These are phyloP conservation scores for Drosophila sulfurigaster DNA, from an alignment of 1,140 invertebrate genomes.

Conservation along the genomic window DNA sequence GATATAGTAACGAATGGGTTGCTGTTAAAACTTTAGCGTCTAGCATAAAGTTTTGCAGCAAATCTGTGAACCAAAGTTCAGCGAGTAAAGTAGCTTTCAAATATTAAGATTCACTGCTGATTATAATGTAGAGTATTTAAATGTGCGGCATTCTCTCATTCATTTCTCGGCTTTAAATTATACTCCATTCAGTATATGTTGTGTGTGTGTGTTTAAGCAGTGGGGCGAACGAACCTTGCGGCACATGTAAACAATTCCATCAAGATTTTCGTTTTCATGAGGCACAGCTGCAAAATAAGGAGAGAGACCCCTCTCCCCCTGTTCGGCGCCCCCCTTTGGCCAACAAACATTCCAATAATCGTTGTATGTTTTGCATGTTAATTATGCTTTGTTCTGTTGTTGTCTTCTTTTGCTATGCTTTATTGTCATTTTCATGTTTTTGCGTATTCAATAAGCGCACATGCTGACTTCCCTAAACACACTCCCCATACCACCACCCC, in stretches of 20 bases:
- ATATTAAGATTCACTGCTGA: background rate
- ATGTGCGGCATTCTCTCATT: background rate
- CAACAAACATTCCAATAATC: conserved; percentile 73
- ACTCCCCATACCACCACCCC: background rate
- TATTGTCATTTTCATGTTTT: conserved; percentile 75
- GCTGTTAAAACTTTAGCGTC: conserved; percentile 9
- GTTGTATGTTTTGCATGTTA: conserved; percentile 78
- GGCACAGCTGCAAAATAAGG: background rate
- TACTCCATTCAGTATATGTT: background rate
- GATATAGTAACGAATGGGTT: conserved; percentile 4
- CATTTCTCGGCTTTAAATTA: conserved; percentile 20
- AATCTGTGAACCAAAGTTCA: background rate
- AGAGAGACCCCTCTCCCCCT: background rate
- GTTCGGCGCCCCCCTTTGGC: background rate
- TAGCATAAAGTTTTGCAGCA: background rate
- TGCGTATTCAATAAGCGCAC: conserved; percentile 78
- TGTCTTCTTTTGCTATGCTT: conserved; percentile 49
- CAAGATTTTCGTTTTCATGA: conserved; percentile 40
- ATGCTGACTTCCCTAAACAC: conserved; percentile 8
- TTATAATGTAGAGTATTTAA: conserved; percentile 3
- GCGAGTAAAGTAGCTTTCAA: background rate
- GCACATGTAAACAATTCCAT: conserved; percentile 39
- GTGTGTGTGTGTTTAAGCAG: conserved; percentile 19
- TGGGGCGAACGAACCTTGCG: conserved; percentile 15
- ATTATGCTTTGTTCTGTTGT: conserved; percentile 56